Conservation (phyloP, 2,113 vertebrate genomes). For the Pelvicachromis taeniatus region DNA sequence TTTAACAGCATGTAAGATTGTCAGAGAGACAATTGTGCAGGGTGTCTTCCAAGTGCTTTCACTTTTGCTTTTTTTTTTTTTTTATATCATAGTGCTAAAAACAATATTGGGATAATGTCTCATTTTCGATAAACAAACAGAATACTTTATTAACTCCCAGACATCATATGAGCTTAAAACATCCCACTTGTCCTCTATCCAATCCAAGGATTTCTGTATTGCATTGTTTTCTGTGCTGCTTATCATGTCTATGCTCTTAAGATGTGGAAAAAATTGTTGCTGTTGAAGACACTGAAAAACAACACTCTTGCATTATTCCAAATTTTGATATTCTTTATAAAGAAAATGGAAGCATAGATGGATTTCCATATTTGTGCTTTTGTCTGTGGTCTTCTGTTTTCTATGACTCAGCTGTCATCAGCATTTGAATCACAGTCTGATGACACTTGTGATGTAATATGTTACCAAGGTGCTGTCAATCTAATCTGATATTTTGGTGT, state of each 20-base stretch:
- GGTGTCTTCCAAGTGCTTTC: accelerated
- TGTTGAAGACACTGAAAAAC: neutral
- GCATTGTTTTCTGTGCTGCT: neutral
- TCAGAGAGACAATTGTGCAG: neutral
- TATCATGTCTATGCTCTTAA: neutral
- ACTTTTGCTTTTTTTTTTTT: too few species aligned
- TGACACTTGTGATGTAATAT: neutral
- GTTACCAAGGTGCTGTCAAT: neutral
- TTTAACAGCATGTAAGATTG: neutral
- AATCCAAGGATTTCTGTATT: neutral
- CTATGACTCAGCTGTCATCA: neutral
- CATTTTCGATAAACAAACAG: neutral
- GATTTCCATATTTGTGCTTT: neutral
- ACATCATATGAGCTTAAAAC: neutral
- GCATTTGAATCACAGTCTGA: neutral
- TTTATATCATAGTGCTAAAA: neutral
- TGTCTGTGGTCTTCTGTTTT: neutral
- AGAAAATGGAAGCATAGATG: neutral
- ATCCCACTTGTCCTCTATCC: neutral
- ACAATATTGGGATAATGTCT: neutral
- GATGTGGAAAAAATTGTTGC: neutral
- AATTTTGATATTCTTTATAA: neutral
- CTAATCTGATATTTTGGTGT: neutral
- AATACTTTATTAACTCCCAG: neutral
- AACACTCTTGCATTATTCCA: neutral